Conservation (phyloP, 1,140 invertebrate genomes). For the Polypedilum vanderplanki region DNA sequence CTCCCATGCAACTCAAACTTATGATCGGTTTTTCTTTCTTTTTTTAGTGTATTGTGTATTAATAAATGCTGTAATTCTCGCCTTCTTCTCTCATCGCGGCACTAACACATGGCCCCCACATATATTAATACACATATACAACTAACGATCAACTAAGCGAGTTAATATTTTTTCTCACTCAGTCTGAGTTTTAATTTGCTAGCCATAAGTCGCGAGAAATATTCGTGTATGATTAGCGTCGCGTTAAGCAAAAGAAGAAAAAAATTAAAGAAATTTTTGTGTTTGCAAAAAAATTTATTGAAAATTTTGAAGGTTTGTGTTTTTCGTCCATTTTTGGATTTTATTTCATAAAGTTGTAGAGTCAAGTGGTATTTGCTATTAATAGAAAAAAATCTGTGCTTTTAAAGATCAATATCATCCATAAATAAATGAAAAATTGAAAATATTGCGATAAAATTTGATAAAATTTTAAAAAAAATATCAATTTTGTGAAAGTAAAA, state of each 20-base stretch:
- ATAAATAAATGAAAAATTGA: too few relatives aligned
- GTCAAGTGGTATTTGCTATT: too few relatives aligned
- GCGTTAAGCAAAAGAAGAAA: neutral
- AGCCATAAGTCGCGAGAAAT: slow-evolving; percentile 5
- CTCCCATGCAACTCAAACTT: slow-evolving; percentile 6
- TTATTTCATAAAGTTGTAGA: too few relatives aligned
- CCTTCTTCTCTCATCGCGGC: neutral
- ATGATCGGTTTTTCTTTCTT: neutral
- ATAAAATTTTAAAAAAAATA: neutral
- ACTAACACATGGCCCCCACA: slow-evolving; percentile 7
- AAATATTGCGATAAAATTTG: neutral
- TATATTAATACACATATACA: neutral
- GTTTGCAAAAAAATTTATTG: too few relatives aligned
- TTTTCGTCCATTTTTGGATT: too few relatives aligned
- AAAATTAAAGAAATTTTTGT: neutral
- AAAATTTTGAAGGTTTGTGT: too few relatives aligned
- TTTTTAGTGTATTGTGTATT: neutral
- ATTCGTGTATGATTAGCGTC: neutral
- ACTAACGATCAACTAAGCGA: neutral
- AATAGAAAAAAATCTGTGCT: too few relatives aligned
- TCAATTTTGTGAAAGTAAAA: slow-evolving; percentile 4
- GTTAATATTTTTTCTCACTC: neutral
- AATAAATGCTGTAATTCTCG: slow-evolving; percentile 21
- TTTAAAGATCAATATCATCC: too few relatives aligned
- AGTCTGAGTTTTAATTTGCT: slow-evolving; percentile 24